Evolutionary conservation across 2,888 invertebrate species (phyloP), one percentile per base, ranked within the genome.

Genomic region (Caenorhabditis uteleia): DNA sequence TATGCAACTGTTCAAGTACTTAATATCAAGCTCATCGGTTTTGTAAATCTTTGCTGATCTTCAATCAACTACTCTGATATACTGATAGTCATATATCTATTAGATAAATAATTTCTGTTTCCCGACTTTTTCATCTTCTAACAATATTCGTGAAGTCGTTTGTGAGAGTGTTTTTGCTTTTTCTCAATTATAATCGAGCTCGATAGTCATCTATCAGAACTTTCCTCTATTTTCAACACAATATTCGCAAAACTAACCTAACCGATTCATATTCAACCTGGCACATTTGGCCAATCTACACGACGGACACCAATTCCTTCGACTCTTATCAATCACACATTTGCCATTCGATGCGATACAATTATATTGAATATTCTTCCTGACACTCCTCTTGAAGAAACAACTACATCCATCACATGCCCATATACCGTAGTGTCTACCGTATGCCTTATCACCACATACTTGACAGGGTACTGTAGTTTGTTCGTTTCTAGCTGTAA

Each of bases 271-370:
- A 69, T 88, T 87, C 42, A 90, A 90, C 1, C 87, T 84, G 69
- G 91, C 88, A 79, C 92, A 92, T 77, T 90, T 89, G 79, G 89
- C 89, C 16, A 92, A 86, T 33, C 92, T 87, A 80, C 92, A 92
- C 78, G 89, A 89, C 0, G 92, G 91, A 84, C 92, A 92, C 92
- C 91, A 92, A 84, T 92, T 92, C 66, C 92, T 85, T 47, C 91
- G 85, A 0, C 90, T 89, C 85, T 91, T 91, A 84, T 92, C 91
- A 46, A 92, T 87, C 0, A 89, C 85, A 80, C 92, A 92, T 58
- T 86, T 86, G 14, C 90, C 89, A 61, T 88, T 89, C 1, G 90
- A 90, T 62, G 90, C 89, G 16, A 72, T 72, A 39, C 72, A 72
- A 16, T 55, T 53, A 31, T 72, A 72, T n/a, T 39, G 43, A 3